phyloP scores from a whole-genome alignment of 2,888 invertebrate genomes.

The Hypomecis punctinalis region DNA sequence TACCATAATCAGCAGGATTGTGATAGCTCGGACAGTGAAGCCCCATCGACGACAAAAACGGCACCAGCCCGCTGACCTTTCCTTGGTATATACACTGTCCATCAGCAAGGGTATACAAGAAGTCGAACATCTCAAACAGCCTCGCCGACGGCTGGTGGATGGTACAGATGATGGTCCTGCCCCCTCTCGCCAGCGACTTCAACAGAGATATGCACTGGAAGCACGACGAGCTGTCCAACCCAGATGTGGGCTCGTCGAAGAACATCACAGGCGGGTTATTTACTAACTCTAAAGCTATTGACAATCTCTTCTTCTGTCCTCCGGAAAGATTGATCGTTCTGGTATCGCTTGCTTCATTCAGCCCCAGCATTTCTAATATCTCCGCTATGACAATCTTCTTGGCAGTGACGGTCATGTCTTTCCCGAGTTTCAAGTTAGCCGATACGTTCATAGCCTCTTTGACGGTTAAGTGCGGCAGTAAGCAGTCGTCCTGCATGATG shows the following conservation, averaged over 20 bases:
- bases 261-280: slow-evolving; percentile 99
- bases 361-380: slow-evolving; percentile 93
- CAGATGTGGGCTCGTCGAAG: slow-evolving; percentile 97
- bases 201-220: slow-evolving; percentile 96
- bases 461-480: slow-evolving; percentile 95
- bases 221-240: slow-evolving; percentile 97
- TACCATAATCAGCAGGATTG: slow-evolving; percentile 98
- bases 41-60: slow-evolving; percentile 93
- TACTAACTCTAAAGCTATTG: slow-evolving; percentile 96
- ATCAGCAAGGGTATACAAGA: slow-evolving; percentile 95
- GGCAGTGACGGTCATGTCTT: slow-evolving; percentile 88
- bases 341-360: slow-evolving; percentile 92
- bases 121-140: slow-evolving; percentile 97
- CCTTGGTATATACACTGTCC: slow-evolving; percentile 98
- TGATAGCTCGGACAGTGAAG: slow-evolving; percentile 97
- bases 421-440: slow-evolving; percentile 96
- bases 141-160: slow-evolving; percentile 98
- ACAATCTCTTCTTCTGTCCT: slow-evolving; percentile 95
- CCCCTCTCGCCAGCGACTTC: slow-evolving; percentile 94
- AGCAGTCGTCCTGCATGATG: slow-evolving; percentile 97
- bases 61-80: slow-evolving; percentile 91
- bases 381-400: slow-evolving; percentile 93
- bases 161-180: slow-evolving; percentile 96
- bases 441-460: slow-evolving; percentile 97
- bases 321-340: slow-evolving; percentile 93